Percentiles rank a stretch among this genome's conserved stretches.
Evolutionary conservation across 2,113 vertebrate genomes (phyloP).

Genomic region (Haemorhous mexicanus): DNA sequence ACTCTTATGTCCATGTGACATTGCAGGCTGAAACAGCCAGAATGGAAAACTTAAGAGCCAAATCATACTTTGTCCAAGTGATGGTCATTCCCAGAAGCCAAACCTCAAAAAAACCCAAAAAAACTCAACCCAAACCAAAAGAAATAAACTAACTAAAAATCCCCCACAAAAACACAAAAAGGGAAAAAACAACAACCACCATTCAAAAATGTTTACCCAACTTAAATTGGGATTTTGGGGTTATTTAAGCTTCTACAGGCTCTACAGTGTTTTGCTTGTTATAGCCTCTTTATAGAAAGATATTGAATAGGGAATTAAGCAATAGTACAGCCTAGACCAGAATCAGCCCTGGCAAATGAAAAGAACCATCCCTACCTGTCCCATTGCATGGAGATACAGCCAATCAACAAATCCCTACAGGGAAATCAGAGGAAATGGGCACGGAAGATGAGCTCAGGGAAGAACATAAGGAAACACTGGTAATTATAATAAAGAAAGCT

Average conservation of each 20-base stretch:
- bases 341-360: background rate
- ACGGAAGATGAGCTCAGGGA: background rate
- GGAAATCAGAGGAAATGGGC: background rate
- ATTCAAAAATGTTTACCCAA: background rate
- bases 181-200: fast-evolving
- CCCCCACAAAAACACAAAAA: fast-evolving
- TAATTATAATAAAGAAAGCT: background rate
- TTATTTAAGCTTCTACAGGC: background rate
- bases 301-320: background rate
- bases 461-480: background rate
- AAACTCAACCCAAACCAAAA: background rate
- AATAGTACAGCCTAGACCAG: background rate
- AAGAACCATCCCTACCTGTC: background rate
- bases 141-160: background rate
- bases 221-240: background rate
- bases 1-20: background rate
- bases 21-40: background rate
- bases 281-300: background rate
- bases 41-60: background rate
- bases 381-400: fast-evolving
- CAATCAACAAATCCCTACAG: background rate
- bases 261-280: background rate
- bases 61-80: background rate
- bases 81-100: background rate
- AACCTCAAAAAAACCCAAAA: background rate